These are phyloP conservation scores for Eristalis pertinax DNA, from an alignment of 2,888 invertebrate genomes.

Conservation along the genomic window DNA sequence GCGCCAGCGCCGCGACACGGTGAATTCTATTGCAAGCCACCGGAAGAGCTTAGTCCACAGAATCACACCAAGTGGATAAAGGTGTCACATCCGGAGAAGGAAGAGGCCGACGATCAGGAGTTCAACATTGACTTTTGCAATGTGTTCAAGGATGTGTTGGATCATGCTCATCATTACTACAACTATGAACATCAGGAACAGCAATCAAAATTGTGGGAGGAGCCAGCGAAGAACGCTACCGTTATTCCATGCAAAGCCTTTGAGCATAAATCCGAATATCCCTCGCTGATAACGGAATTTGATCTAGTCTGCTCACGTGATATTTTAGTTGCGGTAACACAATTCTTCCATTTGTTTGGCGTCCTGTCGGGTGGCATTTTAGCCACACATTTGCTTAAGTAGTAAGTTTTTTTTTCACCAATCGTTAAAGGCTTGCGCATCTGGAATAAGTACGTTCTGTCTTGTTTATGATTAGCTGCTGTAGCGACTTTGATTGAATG, in stretches of 20 bases:
- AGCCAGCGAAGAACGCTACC: slow-evolving; percentile 77
- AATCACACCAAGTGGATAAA: slow-evolving; percentile 81
- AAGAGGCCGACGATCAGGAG: slow-evolving; percentile 80
- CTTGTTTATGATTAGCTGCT: slow-evolving; percentile 16
- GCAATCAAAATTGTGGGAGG: slow-evolving; percentile 79
- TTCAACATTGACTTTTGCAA: slow-evolving; percentile 81
- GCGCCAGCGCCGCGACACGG: slow-evolving; percentile 81
- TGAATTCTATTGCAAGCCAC: slow-evolving; percentile 82
- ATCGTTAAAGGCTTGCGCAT: slow-evolving; percentile 45
- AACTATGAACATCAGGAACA: slow-evolving; percentile 77
- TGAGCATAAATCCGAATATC: slow-evolving; percentile 78
- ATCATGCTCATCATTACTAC: slow-evolving; percentile 80
- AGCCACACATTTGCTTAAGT: slow-evolving; percentile 80
- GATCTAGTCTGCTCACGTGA: slow-evolving; percentile 82
- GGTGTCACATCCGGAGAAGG: slow-evolving; percentile 81
- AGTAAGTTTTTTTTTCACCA: slow-evolving; percentile 76
- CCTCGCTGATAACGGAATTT: slow-evolving; percentile 81
- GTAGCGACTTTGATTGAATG: slow-evolving; percentile 30
- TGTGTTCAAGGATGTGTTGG: slow-evolving; percentile 80
- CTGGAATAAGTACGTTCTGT: slow-evolving; percentile 62
- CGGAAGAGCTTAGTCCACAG: slow-evolving; percentile 75
- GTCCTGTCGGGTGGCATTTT: slow-evolving; percentile 82
- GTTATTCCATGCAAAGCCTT: slow-evolving; percentile 81
- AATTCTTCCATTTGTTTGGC: slow-evolving; percentile 82
- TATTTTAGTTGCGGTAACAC: slow-evolving; percentile 82